A percentile compares a stretch with the other conserved stretches of the same genome.
phyloP scores from a whole-genome alignment of 2,113 vertebrate species.

The Probosciger aterrimus region DNA sequence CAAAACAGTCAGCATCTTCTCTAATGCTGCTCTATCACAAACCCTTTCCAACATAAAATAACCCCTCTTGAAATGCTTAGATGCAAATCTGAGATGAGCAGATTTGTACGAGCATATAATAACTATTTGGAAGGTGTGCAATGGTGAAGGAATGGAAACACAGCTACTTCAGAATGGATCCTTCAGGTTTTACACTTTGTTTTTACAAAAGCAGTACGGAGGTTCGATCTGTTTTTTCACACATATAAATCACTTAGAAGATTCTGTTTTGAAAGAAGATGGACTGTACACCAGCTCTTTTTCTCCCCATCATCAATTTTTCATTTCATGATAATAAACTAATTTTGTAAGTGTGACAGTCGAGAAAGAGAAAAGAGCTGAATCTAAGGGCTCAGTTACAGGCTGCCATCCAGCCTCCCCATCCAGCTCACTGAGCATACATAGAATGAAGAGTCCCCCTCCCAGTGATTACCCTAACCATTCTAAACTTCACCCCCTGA shows the following conservation, averaged over 20 bases:
- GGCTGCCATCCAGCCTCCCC: neutral
- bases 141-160: neutral
- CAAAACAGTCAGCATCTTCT: neutral
- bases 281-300: neutral
- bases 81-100: neutral
- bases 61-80: neutral
- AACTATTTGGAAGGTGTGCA: neutral
- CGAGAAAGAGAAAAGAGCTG: neutral
- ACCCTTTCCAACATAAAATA: neutral
- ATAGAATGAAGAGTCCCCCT: neutral
- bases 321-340: constrained; percentile 4
- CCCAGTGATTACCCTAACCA: neutral
- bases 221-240: neutral
- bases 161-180: neutral
- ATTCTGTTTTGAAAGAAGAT: neutral
- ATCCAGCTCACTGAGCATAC: neutral
- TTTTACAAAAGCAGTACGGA: neutral
- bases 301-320: neutral
- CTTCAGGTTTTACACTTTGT: neutral
- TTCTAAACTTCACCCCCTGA: neutral
- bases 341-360: neutral
- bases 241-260: neutral
- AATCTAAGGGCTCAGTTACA: neutral
- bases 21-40: neutral
- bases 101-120: rapidly evolving